phyloP scores from a whole-genome alignment of 2,888 invertebrate genomes.

The Embidobia sp. region DNA sequence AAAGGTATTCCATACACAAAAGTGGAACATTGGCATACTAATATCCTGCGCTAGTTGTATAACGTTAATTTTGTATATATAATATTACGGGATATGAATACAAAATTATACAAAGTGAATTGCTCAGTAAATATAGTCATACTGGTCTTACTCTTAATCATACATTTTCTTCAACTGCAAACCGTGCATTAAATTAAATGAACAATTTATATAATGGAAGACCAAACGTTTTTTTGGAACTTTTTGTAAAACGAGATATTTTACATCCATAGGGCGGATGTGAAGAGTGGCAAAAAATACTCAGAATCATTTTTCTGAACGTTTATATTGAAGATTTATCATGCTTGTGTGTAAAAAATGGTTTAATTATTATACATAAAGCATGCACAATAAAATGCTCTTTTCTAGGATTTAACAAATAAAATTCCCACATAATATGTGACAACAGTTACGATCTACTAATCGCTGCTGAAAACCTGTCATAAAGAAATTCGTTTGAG shows the following conservation, averaged over 20 bases:
- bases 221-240: too few species aligned
- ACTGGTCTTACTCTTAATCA: not conserved
- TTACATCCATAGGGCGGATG: too few species aligned
- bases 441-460: constrained; percentile 45
- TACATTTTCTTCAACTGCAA: not conserved
- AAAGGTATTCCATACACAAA: not conserved
- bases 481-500: constrained; percentile 34
- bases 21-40: constrained; percentile 22
- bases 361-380: not conserved
- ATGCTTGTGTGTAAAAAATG: constrained; percentile 6
- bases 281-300: too few species aligned
- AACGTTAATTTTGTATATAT: constrained; percentile 20
- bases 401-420: too few species aligned
- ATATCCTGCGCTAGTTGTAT: constrained; percentile 6
- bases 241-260: too few species aligned
- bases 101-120: constrained; percentile 9
- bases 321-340: too few species aligned
- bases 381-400: too few species aligned
- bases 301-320: too few species aligned
- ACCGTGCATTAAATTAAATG: too few species aligned
- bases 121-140: constrained; percentile 12
- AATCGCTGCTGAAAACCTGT: constrained; percentile 34
- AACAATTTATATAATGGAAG: too few species aligned
- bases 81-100: constrained; percentile 15
- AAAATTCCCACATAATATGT: constrained; percentile 18